These are phyloP conservation scores for Cottus gobio DNA, from an alignment of 2,113 vertebrate species.

Conservation along the genomic window DNA sequence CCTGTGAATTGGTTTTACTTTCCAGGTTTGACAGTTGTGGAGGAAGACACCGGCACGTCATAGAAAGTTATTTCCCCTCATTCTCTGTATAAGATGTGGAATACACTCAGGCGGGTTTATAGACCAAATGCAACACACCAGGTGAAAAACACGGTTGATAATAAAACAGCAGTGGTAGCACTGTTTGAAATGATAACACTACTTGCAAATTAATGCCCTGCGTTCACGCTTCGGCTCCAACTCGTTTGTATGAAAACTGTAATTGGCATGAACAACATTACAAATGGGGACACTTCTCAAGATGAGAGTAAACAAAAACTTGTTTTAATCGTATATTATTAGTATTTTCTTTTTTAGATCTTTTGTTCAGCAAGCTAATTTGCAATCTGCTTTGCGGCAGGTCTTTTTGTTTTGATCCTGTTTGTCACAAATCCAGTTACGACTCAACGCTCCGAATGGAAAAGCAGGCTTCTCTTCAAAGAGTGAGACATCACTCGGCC, in stretches of 20 bases:
- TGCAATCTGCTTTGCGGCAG: constrained; percentile 41
- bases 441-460: constrained; percentile 31
- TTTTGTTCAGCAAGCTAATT: constrained; percentile 50
- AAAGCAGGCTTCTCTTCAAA: constrained; percentile 64
- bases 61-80: constrained; percentile 28
- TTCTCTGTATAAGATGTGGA: neutral
- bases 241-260: neutral
- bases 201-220: neutral
- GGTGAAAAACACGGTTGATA: neutral
- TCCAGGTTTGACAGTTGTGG: constrained; percentile 49
- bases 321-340: constrained; percentile 9
- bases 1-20: constrained; percentile 53
- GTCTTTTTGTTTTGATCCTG: constrained; percentile 36
- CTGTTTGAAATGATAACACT: neutral
- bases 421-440: constrained; percentile 57
- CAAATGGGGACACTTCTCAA: constrained; percentile 31
- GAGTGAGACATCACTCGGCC: constrained; percentile 62
- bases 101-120: neutral
- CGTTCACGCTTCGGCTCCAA: neutral
- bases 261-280: constrained; percentile 25
- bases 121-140: neutral
- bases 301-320: constrained; percentile 55
- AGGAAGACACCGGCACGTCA: constrained; percentile 48
- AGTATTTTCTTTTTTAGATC: constrained; percentile 22
- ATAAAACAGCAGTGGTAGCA: constrained; percentile 7